Evolutionary conservation across 2,888 invertebrate species (phyloP), one percentile per base, ranked within the genome.

Genomic region (Parnassius orleans): DNA sequence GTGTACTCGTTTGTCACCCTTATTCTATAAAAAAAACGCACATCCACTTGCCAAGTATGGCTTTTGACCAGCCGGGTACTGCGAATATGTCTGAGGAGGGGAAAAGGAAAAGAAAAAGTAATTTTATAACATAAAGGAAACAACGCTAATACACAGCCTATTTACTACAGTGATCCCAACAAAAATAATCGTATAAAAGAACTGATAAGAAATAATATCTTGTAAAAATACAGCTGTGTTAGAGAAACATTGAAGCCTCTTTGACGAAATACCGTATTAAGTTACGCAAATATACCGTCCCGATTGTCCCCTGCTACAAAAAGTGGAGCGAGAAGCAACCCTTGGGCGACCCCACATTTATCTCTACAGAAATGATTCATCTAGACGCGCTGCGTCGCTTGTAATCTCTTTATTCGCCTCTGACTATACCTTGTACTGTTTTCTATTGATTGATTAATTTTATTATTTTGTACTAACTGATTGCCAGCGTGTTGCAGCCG

Each of bases 321-420:
- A 56, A 54, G 54, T 33, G 43, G 43, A 54, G 7, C 54, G 44
- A 15, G 10, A 5, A 14, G 11, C 53, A 33, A 33, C 59, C 53
- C 59, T 47, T 41, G 59, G 14, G 41, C 19, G 46, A 48, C 53
- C 53, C 47, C 15, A 48, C 53, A 47, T 53, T 70, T 75, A 75
- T 79, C 78, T 69, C 68, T 68, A 33, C 53, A 47, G 65, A 70
- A 69, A 83, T 83, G 76, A 83, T 78, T 83, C 79, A 80, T 81
- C 74, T 78, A 73, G 74, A 78, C 80, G 76, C 80, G 73, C 76
- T 72, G 68, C 67, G 67, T 72, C 68, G 68, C 64, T 61, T 68
- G 69, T 80, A 83, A 83, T 83, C 78, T 76, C 72, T 72, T 74
- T 74, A 79, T 78, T 77, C 72, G 57, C 33, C 52, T n/a, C 24